Percentiles rank a stretch among this genome's conserved stretches.
Evolutionary conservation across 2,113 vertebrate genomes (phyloP).

Genomic region (Melanerpes aurifrons): DNA sequence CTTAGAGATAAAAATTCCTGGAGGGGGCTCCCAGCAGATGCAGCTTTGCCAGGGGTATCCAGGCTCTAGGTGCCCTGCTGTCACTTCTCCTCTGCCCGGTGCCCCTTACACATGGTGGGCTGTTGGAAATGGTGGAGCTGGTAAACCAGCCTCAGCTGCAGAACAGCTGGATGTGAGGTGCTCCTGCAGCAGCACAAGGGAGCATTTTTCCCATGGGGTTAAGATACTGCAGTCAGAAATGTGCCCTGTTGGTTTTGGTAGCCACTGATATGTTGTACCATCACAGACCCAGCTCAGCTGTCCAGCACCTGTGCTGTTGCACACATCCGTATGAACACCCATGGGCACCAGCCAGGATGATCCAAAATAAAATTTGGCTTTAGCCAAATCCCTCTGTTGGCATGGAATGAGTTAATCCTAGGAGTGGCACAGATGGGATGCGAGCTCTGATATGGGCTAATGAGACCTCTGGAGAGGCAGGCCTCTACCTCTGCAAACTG

Average conservation of each 20-base stretch:
- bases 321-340: rapidly evolving
- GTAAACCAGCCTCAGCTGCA: neutral
- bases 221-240: neutral
- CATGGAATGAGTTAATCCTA: neutral
- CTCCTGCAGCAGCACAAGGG: rapidly evolving
- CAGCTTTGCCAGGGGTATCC: neutral
- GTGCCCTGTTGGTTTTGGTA: neutral
- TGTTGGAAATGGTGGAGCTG: neutral
- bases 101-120: neutral
- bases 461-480: neutral
- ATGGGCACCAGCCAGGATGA: rapidly evolving
- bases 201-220: rapidly evolving
- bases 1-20: neutral
- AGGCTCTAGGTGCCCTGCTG: neutral
- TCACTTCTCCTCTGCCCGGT: neutral
- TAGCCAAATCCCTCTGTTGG: neutral
- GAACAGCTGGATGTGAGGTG: neutral
- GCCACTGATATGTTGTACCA: rapidly evolving
- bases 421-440: neutral
- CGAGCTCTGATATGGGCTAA: neutral
- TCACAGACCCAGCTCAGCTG: neutral
- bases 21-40: neutral
- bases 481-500: neutral
- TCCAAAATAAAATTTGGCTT: neutral
- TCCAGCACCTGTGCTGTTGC: neutral